These are phyloP conservation scores for Trypoxylus dichotomus DNA, from an alignment of 1,140 invertebrate species.

Conservation along the genomic window DNA sequence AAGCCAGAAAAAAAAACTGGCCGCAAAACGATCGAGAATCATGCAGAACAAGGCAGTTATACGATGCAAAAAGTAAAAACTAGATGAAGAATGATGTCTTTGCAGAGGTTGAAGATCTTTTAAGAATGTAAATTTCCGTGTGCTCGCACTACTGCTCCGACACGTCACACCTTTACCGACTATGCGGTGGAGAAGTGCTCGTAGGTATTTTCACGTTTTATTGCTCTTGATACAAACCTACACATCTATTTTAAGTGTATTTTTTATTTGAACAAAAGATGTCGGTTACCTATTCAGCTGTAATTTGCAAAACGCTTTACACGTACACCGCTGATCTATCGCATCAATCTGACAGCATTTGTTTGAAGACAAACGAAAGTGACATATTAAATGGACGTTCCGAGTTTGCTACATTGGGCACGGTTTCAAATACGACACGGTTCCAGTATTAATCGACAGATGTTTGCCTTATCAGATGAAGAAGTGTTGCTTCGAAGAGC, in stretches of 20 bases:
- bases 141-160: background rate
- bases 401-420: background rate
- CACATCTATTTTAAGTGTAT: too few relatives aligned
- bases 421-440: background rate
- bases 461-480: background rate
- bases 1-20: background rate
- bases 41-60: background rate
- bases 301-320: background rate
- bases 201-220: too few relatives aligned
- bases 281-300: background rate
- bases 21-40: background rate
- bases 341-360: background rate
- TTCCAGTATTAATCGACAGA: constrained; percentile 7
- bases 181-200: too few relatives aligned
- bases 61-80: background rate
- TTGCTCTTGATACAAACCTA: too few relatives aligned
- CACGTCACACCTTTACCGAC: too few relatives aligned
- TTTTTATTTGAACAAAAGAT: too few relatives aligned
- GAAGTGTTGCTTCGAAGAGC: background rate
- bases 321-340: background rate
- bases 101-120: constrained; percentile 2
- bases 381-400: background rate
- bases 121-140: constrained; percentile 1
- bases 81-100: background rate
- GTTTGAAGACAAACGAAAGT: background rate